Evolutionary conservation across 2,797 vertebrate genomes (phyloP), one percentile per base, ranked within the genome.

Genomic region (Bradypodion ventrale): DNA sequence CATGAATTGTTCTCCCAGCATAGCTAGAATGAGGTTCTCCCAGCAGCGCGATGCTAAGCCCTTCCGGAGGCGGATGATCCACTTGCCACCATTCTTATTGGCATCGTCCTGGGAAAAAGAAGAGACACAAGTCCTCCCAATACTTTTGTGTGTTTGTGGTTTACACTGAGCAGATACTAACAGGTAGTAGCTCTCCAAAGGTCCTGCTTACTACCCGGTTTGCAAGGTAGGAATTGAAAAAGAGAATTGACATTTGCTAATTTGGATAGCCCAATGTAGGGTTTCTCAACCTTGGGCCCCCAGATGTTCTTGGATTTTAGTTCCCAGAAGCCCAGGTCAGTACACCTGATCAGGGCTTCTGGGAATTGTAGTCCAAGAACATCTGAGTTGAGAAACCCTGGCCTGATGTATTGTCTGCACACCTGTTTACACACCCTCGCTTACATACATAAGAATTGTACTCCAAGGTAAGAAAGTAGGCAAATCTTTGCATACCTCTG

Each of bases 1-100:
- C 99, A 99, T 99, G 92, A 99, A 99, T 94, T 99, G 99, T 77
- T 99, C 99, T 83, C 99, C 99, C 80, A 99, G 83, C 97, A 99
- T 99, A 42, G 98, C 98, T 91, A 99, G 94, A 91, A 99, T 99
- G 82, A 99, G 96, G 92, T 99, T 99, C 94, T 99, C 98, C 99
- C 98, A 99, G 95, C 98, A 99, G 8, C 99, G 98, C 8, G 99
- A 99, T 0, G 98, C 98, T 90, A 99, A 95, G 87, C 99, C 99
- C 95, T 99, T 99, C 77, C 96, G 95, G 62, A 97, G 94, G 46
- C 96, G 96, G 90, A 97, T 97, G 87, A 97, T 97, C 96, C 96
- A 97, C 90, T 97, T 97, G 88, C 96, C 96, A 29, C 96, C 96
- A 69, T 97, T 97, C 94, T 97, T 97, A 93, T 97, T 97, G 89